Percentiles rank a stretch among this genome's conserved stretches.
phyloP scores from a whole-genome alignment of 2,888 invertebrate species.

The Globia sparganii region DNA sequence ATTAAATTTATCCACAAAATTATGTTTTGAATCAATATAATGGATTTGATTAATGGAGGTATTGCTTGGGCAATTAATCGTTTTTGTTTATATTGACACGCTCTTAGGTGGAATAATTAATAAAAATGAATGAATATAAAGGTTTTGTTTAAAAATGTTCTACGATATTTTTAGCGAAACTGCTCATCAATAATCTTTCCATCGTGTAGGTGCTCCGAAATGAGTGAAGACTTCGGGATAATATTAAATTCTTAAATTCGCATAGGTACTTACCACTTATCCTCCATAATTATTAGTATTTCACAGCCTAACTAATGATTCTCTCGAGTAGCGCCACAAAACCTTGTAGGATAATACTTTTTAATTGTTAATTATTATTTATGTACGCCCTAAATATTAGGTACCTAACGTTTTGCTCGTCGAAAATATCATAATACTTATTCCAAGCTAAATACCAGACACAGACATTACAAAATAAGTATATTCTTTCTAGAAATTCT shows the following conservation, averaged over 20 bases:
- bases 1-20: conserved; percentile 17
- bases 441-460: conserved; percentile 18
- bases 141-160: no score
- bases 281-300: background rate
- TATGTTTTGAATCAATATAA: conserved; percentile 1
- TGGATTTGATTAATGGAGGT: background rate
- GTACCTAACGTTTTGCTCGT: background rate
- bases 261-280: background rate
- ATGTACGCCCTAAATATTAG: conserved; percentile 1
- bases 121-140: background rate
- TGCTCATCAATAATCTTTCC: background rate
- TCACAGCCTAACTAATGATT: no score
- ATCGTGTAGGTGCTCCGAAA: no score
- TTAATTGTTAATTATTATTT: conserved; percentile 8
- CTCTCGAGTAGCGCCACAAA: background rate
- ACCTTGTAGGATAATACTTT: background rate
- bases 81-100: background rate
- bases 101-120: background rate
- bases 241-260: background rate
- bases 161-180: no score
- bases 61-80: background rate
- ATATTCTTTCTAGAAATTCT: conserved; percentile 17
- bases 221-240: background rate
- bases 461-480: conserved; percentile 11
- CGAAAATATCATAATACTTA: background rate